These are phyloP conservation scores for Columba guinea DNA, from an alignment of 2,797 vertebrate species.

Conservation along the genomic window DNA sequence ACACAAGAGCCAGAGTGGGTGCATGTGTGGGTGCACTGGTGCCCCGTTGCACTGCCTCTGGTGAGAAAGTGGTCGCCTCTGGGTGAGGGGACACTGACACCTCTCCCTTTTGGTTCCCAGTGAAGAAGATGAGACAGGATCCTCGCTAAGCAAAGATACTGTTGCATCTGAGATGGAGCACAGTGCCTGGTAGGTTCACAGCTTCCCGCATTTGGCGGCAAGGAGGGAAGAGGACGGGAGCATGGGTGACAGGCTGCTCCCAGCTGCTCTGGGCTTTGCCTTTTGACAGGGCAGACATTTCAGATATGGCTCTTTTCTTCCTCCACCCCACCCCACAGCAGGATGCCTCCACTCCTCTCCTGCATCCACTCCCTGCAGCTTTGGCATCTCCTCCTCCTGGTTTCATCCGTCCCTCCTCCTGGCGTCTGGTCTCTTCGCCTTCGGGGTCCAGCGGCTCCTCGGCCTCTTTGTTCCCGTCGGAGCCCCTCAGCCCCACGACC, in stretches of 20 bases:
- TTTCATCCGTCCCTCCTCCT: constrained; percentile 60
- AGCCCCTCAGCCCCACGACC: constrained; percentile 67
- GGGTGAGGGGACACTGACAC: background rate
- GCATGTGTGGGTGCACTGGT: background rate
- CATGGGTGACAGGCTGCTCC: background rate
- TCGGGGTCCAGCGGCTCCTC: constrained; percentile 60
- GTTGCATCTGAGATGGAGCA: constrained; percentile 69
- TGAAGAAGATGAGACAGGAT: constrained; percentile 75
- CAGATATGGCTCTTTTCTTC: background rate
- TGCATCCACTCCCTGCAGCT: constrained; percentile 69
- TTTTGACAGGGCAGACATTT: background rate
- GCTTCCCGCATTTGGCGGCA: background rate
- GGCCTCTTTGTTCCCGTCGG: constrained; percentile 75
- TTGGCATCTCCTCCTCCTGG: constrained; percentile 76
- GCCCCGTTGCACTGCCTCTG: background rate
- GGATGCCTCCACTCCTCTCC: constrained; percentile 63
- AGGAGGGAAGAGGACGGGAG: background rate
- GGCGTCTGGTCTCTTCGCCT: constrained; percentile 66
- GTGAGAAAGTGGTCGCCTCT: rapidly evolving
- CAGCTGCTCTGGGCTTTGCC: background rate
- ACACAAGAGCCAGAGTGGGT: background rate
- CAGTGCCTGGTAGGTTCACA: constrained; percentile 74
- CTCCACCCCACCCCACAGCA: background rate
- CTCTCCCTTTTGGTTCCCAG: constrained; percentile 49
- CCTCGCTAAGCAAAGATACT: constrained; percentile 48